Percentiles rank a stretch among this genome's conserved stretches.
Evolutionary conservation across 2,113 vertebrate species (phyloP).

Genomic region (Chaenogobius annularis): DNA sequence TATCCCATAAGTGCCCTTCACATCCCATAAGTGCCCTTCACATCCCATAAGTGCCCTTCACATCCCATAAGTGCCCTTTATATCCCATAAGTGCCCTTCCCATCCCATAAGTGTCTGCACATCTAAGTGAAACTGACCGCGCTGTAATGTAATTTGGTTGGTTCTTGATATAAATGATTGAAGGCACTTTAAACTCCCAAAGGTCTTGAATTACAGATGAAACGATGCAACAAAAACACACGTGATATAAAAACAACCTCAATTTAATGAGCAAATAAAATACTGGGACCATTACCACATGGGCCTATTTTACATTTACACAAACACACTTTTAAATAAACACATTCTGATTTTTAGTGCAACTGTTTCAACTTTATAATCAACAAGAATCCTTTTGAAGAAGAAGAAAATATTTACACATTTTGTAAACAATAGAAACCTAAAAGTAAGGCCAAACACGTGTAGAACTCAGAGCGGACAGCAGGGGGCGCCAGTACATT

Average conservation of each 20-base stretch:
- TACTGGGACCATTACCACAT: background rate
- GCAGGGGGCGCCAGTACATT: background rate
- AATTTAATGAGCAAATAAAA: background rate
- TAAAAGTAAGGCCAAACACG: constrained; percentile 10
- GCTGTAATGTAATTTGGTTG: too few species aligned
- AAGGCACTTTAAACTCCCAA: too few species aligned
- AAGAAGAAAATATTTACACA: background rate
- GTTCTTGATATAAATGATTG: too few species aligned
- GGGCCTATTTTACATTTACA: background rate
- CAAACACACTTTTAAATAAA: background rate
- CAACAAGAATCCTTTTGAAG: background rate
- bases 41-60: too few species aligned
- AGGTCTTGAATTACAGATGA: too few species aligned
- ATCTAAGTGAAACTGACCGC: too few species aligned
- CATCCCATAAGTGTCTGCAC: too few species aligned
- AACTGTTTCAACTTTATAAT: background rate
- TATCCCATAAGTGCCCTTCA: too few species aligned
- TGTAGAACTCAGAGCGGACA: constrained; percentile 3
- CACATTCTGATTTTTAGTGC: background rate
- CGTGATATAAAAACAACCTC: background rate
- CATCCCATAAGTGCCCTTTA: too few species aligned
- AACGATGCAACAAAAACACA: too few species aligned
- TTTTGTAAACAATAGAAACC: constrained; percentile 36
- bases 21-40: too few species aligned
- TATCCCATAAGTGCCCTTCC: too few species aligned